Evolutionary conservation across 1,140 invertebrate species (phyloP), one percentile per base, ranked within the genome.

Genomic region (Ips nitidus): DNA sequence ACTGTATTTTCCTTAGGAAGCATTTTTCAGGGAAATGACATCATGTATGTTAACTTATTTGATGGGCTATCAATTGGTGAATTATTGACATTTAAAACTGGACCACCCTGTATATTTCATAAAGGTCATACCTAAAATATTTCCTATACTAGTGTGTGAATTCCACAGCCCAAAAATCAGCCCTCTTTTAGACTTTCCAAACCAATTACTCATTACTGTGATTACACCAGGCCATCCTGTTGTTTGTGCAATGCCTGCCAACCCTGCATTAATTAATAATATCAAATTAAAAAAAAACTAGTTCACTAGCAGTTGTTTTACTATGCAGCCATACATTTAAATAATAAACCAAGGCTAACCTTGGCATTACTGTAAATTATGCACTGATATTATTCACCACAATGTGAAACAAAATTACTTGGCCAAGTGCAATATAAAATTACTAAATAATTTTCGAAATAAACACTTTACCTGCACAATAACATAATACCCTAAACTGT

Each of bases 131-230:
- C 93, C 96, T 56, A 98, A 78, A 78, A 98, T 98, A 80, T 98
- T 98, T 41, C 97, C 97, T 6, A 98, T 85, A 0, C 94, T 97
- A 0, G 96, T 98, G 75, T 98, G 96, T 1, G 95, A 96, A 82
- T 98, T 98, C 96, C 87, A 99, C 7, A 98, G 85, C 7, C 97
- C 97, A 82, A 98, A 98, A 71, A 98, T 95, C 4, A 98, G 82
- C 37, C 97, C 96, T 80, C 89, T 84, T 80, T 94, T 95, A 36
- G 88, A 87, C 82, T 93, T 95, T 1, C 95, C 95, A 83, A 95
- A 98, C 97, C 97, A 99, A 78, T 98, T 95, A 6, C 93, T 93
- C 37, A 99, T 89, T 5, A 94, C 89, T 6, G 95, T 90, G 0
- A 99, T 95, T 0, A 98, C 96, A 56, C 94, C 94, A 0, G 96